A percentile compares a stretch with the other conserved stretches of the same genome.
phyloP scores from a whole-genome alignment of 2,797 vertebrate genomes.

The Dipus sagitta region DNA sequence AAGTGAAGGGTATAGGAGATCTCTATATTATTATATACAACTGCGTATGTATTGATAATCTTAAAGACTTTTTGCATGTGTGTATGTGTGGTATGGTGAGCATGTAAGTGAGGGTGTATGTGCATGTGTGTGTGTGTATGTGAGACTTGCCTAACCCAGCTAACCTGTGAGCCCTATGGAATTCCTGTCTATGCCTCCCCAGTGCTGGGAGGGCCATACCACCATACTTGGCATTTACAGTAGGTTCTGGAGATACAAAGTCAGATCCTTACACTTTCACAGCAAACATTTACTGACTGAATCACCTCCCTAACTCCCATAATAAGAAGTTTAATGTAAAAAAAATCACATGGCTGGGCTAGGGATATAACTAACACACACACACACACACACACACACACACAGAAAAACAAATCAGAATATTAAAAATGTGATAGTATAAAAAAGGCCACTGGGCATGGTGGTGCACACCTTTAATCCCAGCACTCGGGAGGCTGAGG shows the following conservation, averaged over 20 bases:
- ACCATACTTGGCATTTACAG: not conserved
- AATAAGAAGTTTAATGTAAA: conserved; percentile 47
- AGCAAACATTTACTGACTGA: not conserved
- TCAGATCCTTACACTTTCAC: not conserved
- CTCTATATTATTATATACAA: conserved; percentile 5
- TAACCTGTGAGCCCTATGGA: too few species aligned
- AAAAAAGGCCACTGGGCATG: not conserved
- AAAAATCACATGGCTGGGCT: not conserved
- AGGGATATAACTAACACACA: not conserved
- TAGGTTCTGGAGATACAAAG: not conserved
- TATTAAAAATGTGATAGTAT: conserved; percentile 30
- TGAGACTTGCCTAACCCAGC: too few species aligned
- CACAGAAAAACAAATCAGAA: not conserved
- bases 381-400: too few species aligned
- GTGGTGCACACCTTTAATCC: too few species aligned
- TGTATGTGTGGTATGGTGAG: not conserved
- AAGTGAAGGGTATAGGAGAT: not conserved
- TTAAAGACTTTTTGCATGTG: not conserved
- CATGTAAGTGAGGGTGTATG: not conserved
- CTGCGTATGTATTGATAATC: not conserved
- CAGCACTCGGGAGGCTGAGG: too few species aligned
- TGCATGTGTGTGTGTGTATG: too few species aligned
- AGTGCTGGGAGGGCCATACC: too few species aligned
- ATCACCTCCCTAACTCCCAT: not conserved
- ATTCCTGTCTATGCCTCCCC: too few species aligned